These are phyloP conservation scores for Lepidochrysops patricia DNA, from an alignment of 2,888 invertebrate species.

Conservation along the genomic window DNA sequence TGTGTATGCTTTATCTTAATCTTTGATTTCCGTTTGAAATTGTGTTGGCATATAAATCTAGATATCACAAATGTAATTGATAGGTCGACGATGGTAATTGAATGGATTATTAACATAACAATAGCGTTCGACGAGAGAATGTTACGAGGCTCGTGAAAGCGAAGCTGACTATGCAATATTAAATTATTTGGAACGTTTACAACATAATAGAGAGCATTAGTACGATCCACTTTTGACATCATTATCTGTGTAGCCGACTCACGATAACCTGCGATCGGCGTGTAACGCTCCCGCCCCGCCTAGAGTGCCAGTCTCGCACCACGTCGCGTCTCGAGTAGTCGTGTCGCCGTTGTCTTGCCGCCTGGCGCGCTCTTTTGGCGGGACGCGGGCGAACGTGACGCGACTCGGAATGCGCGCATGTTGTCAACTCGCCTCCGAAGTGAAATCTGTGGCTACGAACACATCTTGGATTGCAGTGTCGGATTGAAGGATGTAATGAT, in stretches of 20 bases:
- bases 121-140: conserved; percentile 28
- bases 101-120: conserved; percentile 40
- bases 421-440: conserved; percentile 46
- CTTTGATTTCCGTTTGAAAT: background rate
- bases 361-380: conserved; percentile 56
- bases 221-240: conserved; percentile 74
- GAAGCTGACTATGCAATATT: conserved; percentile 41
- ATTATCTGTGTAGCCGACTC: conserved; percentile 68
- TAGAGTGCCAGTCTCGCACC: conserved; percentile 57
- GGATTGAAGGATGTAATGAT: conserved; percentile 57
- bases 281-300: conserved; percentile 47
- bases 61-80: conserved; percentile 29
- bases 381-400: conserved; percentile 52
- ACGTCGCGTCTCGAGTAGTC: conserved; percentile 45
- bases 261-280: conserved; percentile 70
- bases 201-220: conserved; percentile 71
- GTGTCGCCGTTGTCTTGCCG: conserved; percentile 41
- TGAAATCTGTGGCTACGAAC: conserved; percentile 59
- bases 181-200: conserved; percentile 56
- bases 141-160: conserved; percentile 28
- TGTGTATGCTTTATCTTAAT: background rate
- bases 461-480: conserved; percentile 74
- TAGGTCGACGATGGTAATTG: conserved; percentile 30
- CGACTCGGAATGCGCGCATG: conserved; percentile 59
- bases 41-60: background rate